These are phyloP conservation scores for Channa striata DNA, from an alignment of 2,797 vertebrate species.

Conservation along the genomic window DNA sequence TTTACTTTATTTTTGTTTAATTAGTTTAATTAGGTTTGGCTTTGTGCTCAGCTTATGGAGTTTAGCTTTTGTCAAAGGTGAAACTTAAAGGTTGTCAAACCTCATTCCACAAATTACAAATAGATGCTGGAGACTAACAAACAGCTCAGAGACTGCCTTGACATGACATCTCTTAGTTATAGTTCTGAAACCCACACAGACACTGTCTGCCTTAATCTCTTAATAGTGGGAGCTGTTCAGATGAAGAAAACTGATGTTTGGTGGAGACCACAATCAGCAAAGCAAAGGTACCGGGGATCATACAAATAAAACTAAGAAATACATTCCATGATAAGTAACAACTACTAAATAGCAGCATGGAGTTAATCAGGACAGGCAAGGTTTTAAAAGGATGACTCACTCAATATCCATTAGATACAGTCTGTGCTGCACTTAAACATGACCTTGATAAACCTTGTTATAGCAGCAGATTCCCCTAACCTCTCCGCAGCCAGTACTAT, in stretches of 20 bases:
- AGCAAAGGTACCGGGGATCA: not conserved
- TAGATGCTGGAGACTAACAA: conserved; percentile 3
- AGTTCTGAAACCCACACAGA: conserved; percentile 7
- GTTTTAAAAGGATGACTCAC: conserved; percentile 23
- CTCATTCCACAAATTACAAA: conserved; percentile 5
- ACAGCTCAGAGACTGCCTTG: not conserved
- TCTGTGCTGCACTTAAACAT: conserved; percentile 6
- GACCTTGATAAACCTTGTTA: conserved; percentile 34
- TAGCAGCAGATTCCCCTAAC: conserved; percentile 5
- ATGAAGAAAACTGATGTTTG: conserved; percentile 7
- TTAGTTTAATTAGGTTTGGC: not conserved
- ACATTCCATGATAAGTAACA: not conserved
- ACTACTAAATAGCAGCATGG: not conserved
- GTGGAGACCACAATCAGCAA: not conserved
- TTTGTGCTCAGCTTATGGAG: not conserved
- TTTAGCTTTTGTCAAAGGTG: not conserved
- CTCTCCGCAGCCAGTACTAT: conserved; percentile 15
- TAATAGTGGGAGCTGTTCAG: not conserved
- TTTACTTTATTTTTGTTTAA: not conserved
- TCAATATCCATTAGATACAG: conserved; percentile 2
- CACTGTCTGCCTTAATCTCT: conserved; percentile 5
- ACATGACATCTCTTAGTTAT: not conserved
- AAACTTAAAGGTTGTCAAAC: conserved; percentile 12
- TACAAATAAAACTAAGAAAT: conserved; percentile 1
- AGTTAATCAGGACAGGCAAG: not conserved